Conservation (phyloP, 2,797 vertebrate genomes). For the Chromobotia macracanthus region DNA sequence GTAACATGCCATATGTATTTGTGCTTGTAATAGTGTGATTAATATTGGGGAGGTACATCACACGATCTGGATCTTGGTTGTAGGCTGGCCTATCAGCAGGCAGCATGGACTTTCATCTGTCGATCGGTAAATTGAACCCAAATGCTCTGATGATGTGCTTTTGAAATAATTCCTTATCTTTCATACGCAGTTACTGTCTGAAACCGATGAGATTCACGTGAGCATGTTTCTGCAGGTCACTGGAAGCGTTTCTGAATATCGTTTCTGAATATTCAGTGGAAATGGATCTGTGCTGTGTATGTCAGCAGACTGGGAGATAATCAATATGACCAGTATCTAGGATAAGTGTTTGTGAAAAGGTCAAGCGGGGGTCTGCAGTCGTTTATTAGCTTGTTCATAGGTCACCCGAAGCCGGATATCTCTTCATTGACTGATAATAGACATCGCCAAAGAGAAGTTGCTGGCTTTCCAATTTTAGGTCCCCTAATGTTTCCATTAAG, state of each 20-base stretch:
- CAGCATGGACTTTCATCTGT: constrained; percentile 59
- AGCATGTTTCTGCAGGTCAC: background rate
- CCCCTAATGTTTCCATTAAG: too few species aligned
- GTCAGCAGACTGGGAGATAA: constrained; percentile 18
- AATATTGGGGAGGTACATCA: constrained; percentile 64
- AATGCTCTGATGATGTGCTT: constrained; percentile 64
- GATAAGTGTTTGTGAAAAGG: constrained; percentile 43
- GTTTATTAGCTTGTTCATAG: constrained; percentile 43
- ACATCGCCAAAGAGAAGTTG: background rate
- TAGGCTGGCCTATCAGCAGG: constrained; percentile 55
- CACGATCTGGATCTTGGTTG: constrained; percentile 53
- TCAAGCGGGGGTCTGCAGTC: constrained; percentile 9
- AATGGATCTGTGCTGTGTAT: background rate
- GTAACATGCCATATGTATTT: constrained; percentile 64
- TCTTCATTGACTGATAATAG: constrained; percentile 44
- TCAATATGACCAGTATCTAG: constrained; percentile 43
- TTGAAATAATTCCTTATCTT: constrained; percentile 61
- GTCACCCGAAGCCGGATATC: constrained; percentile 13
- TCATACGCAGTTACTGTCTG: constrained; percentile 54
- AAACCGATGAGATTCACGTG: constrained; percentile 47
- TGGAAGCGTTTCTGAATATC: constrained; percentile 3
- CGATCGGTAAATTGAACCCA: constrained; percentile 61
- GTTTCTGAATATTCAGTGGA: constrained; percentile 14
- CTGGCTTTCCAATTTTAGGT: too few species aligned
- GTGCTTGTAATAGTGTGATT: constrained; percentile 65